A percentile compares a stretch with the other conserved stretches of the same genome.
phyloP scores from a whole-genome alignment of 2,113 vertebrate genomes.

The Coptodon rendalli region DNA sequence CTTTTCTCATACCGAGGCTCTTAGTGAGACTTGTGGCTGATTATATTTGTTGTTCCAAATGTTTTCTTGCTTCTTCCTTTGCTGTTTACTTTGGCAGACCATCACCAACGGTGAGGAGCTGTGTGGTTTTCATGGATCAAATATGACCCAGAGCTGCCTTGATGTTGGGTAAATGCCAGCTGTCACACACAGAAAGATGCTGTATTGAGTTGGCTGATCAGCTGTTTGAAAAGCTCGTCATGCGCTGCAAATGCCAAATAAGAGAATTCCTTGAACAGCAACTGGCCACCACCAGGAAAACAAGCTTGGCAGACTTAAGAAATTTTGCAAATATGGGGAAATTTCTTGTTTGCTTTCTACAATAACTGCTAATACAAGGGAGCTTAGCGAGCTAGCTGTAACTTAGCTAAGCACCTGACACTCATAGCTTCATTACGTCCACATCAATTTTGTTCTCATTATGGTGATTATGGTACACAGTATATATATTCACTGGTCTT shows the following conservation, averaged over 20 bases:
- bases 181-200: background rate
- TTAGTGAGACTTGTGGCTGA: background rate
- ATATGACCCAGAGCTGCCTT: background rate
- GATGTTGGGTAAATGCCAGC: background rate
- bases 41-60: background rate
- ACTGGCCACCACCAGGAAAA: background rate
- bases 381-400: background rate
- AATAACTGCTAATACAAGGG: background rate
- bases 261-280: background rate
- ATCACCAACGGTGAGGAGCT: background rate
- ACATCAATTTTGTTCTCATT: background rate
- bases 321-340: background rate
- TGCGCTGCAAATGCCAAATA: background rate
- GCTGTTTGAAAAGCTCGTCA: background rate
- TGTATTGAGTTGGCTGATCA: background rate
- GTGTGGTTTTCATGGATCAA: background rate
- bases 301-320: rapidly evolving
- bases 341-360: background rate
- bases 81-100: background rate
- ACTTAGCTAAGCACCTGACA: background rate
- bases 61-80: rapidly evolving
- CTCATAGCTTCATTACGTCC: background rate
- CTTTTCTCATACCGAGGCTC: background rate
- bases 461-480: background rate
- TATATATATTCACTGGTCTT: background rate